phyloP scores from a whole-genome alignment of 1,140 invertebrate species.

The Tigriopus japonicus region DNA sequence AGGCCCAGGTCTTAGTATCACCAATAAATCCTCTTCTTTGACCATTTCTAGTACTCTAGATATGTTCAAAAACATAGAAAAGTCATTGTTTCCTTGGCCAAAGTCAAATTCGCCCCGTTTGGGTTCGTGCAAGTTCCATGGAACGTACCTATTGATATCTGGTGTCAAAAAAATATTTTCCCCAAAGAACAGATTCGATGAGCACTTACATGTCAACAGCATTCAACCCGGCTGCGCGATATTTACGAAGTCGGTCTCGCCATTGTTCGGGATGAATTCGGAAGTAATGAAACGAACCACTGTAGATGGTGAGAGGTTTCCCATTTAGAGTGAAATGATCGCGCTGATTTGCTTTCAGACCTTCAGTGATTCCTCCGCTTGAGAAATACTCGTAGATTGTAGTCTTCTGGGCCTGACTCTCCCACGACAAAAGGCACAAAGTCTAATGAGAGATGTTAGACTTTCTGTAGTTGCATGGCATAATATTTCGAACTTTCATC shows the following conservation, averaged over 20 bases:
- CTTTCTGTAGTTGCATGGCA: too few species aligned
- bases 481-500: too few species aligned
- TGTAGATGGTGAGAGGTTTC: constrained; percentile 52
- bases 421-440: too few species aligned
- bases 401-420: neutral
- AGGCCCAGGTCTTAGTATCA: constrained; percentile 29
- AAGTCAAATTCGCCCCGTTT: constrained; percentile 29
- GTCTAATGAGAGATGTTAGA: too few species aligned
- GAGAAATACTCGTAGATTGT: constrained; percentile 22
- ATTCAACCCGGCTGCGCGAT: constrained; percentile 72
- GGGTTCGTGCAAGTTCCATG: constrained; percentile 36
- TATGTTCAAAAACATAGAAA: constrained; percentile 1
- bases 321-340: constrained; percentile 39
- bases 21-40: constrained; percentile 27
- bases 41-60: constrained; percentile 28
- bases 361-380: constrained; percentile 17
- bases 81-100: constrained; percentile 18
- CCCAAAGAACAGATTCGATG: neutral
- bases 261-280: constrained; percentile 59
- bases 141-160: constrained; percentile 27
- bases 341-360: constrained; percentile 18
- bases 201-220: constrained; percentile 48
- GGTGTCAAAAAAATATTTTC: too few species aligned
- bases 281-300: constrained; percentile 84
- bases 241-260: constrained; percentile 58